Conservation (phyloP, 2,797 vertebrate genomes). For the Hyperoplus immaculatus region DNA sequence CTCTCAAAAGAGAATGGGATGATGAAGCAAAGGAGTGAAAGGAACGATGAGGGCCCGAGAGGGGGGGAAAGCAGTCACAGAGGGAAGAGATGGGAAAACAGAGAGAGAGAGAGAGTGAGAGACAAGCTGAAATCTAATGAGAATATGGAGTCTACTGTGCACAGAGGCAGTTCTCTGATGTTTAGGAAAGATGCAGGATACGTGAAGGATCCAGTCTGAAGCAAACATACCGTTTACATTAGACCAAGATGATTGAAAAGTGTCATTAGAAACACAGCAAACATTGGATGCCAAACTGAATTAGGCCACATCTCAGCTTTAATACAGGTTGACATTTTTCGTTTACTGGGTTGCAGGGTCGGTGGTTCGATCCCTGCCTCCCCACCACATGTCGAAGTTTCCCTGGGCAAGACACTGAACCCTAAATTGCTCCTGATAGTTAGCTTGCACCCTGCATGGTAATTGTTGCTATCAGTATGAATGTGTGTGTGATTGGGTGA, state of each 20-base stretch:
- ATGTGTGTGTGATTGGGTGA: too few relatives aligned
- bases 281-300: background rate
- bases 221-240: slow-evolving; percentile 20
- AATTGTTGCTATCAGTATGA: too few relatives aligned
- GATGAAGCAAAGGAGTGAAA: slow-evolving; percentile 57
- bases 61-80: slow-evolving; percentile 32
- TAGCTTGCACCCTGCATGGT: too few relatives aligned
- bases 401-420: too few relatives aligned
- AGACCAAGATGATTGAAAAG: too few relatives aligned
- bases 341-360: too few relatives aligned
- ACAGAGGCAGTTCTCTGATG: slow-evolving; percentile 40
- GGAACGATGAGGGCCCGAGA: slow-evolving; percentile 48
- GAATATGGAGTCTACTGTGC: slow-evolving; percentile 32
- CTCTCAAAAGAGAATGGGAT: slow-evolving; percentile 51
- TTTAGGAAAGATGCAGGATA: slow-evolving; percentile 31
- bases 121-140: slow-evolving; percentile 44
- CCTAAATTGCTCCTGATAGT: too few relatives aligned
- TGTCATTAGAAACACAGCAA: too few relatives aligned
- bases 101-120: slow-evolving; percentile 16
- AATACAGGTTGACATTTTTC: background rate
- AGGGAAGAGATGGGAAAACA: slow-evolving; percentile 23
- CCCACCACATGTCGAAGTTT: too few relatives aligned
- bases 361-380: too few relatives aligned
- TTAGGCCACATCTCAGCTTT: background rate
- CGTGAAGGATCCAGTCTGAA: slow-evolving; percentile 26